phyloP scores from a whole-genome alignment of 2,113 vertebrate genomes.

The Salvelinus sp. region DNA sequence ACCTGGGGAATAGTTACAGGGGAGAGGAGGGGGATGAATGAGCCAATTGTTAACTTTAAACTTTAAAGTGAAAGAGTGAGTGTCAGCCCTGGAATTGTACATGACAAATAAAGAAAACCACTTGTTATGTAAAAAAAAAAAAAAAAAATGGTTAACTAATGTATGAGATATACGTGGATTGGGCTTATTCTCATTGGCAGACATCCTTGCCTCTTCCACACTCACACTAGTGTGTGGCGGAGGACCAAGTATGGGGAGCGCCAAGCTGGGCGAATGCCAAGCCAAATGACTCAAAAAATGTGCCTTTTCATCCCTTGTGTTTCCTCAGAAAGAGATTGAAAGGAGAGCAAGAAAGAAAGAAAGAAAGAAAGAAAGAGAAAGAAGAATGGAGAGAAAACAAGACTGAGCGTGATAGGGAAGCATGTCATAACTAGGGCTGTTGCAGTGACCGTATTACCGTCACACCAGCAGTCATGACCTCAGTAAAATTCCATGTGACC shows the following conservation, averaged over 20 bases:
- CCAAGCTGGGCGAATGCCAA: slow-evolving; percentile 47
- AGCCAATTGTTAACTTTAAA: too few species aligned
- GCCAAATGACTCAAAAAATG: slow-evolving; percentile 60
- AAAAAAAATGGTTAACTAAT: background rate
- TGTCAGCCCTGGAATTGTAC: too few species aligned
- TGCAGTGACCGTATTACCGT: too few species aligned
- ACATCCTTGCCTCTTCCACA: slow-evolving; percentile 24
- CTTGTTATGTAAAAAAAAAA: slow-evolving; percentile 1
- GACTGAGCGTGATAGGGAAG: too few species aligned
- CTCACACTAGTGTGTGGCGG: slow-evolving; percentile 36
- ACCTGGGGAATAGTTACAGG: too few species aligned
- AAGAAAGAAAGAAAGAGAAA: slow-evolving; percentile 9
- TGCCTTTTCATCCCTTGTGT: slow-evolving; percentile 55
- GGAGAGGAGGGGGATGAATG: too few species aligned
- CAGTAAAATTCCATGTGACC: too few species aligned
- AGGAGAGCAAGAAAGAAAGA: slow-evolving; percentile 13
- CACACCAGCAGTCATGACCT: too few species aligned
- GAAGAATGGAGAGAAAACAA: slow-evolving; percentile 14
- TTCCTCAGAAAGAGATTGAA: slow-evolving; percentile 37
- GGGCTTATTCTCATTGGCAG: slow-evolving; percentile 7
- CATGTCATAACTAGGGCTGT: too few species aligned
- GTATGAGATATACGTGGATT: background rate
- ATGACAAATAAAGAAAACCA: slow-evolving; percentile 4
- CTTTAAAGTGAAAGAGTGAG: too few species aligned
- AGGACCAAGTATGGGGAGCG: slow-evolving; percentile 38